Evolutionary conservation across 2,888 invertebrate species (phyloP), one percentile per base, ranked within the genome.

Genomic region (Hirudinaria manillensis): DNA sequence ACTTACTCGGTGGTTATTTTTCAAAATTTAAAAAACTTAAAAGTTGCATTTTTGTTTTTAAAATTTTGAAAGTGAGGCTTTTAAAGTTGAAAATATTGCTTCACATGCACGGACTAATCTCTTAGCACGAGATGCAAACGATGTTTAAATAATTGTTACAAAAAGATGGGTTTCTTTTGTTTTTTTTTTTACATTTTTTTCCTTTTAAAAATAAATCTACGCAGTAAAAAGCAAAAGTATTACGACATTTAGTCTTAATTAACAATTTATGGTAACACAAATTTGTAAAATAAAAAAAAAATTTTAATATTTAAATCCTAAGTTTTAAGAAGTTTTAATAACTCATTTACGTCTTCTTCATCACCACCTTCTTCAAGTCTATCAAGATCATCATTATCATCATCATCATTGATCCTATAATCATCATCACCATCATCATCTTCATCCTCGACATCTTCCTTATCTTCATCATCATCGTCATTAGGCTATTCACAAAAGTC

Each of bases 391-490:
- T 68, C 68, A 34, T 36, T 34, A 29, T 32, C 3, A n/a, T 32
- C 21, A 34, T 68, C 68, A 29, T 68, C 68, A 6, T 67, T 29
- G 21, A 4, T 29, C 21, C 24, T 27, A n/a, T 34, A 29, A 34
- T 7, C 68, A 29, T 68, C 36, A 6, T 68, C 36, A 34, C 21
- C 68, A 34, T 68, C 36, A 29, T 65, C 66, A 19, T 24, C 66
- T 24, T 65, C 66, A 19, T 65, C 66, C 24, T 65, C 66, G 13
- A 16, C 66, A 19, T 27, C 66, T 24, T 65, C 66, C 13, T 65
- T 24, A 19, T 65, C 66, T 65, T 65, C 66, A 19, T 65, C 66
- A 19, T 65, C 66, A 19, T 65, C 66, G 13, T 65, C 66, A 19
- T 65, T 27, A 34, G 29, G 13, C 32, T 36, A 29, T 68, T 36